Evolutionary conservation across 1,140 invertebrate genomes (phyloP).

Genomic region (Hypsibius dujardini): DNA sequence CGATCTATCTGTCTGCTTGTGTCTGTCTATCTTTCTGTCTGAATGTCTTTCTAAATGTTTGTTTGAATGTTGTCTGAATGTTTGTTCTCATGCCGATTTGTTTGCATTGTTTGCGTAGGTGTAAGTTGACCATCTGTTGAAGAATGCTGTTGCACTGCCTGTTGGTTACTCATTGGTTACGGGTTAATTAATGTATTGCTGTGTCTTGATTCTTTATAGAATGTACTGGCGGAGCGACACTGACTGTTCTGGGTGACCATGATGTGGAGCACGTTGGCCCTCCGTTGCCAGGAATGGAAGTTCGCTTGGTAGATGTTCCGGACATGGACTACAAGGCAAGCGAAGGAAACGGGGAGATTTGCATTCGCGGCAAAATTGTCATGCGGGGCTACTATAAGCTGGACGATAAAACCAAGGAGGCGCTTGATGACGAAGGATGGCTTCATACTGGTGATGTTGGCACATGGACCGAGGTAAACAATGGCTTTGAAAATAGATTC

Average conservation of each 20-base stretch:
- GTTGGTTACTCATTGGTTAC: too few species aligned
- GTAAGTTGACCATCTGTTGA: too few species aligned
- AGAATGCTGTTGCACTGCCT: too few species aligned
- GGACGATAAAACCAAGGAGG: constrained; percentile 31
- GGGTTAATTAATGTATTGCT: too few species aligned
- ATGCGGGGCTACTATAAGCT: constrained; percentile 35
- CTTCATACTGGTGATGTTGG: constrained; percentile 33
- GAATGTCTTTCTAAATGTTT: too few species aligned
- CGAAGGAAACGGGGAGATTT: constrained; percentile 49
- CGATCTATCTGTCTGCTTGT: too few species aligned
- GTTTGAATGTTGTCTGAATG: too few species aligned
- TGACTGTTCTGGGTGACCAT: constrained; percentile 30
- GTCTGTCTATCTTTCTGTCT: too few species aligned
- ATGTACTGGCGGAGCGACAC: constrained; percentile 30
- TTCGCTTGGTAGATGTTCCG: constrained; percentile 36
- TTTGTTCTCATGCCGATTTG: too few species aligned
- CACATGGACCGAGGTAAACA: constrained; percentile 28
- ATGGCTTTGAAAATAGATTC: not conserved
- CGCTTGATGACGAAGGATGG: constrained; percentile 30
- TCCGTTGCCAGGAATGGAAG: constrained; percentile 30
- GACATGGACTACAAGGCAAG: constrained; percentile 56
- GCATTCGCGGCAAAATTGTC: constrained; percentile 32
- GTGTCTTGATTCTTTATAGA: constrained; percentile 24
- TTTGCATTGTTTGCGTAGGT: too few species aligned
- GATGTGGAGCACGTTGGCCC: constrained; percentile 33